Percentiles rank a stretch among this genome's conserved stretches.
Evolutionary conservation across 2,113 vertebrate genomes (phyloP).

Genomic region (Cyprinus carpio): DNA sequence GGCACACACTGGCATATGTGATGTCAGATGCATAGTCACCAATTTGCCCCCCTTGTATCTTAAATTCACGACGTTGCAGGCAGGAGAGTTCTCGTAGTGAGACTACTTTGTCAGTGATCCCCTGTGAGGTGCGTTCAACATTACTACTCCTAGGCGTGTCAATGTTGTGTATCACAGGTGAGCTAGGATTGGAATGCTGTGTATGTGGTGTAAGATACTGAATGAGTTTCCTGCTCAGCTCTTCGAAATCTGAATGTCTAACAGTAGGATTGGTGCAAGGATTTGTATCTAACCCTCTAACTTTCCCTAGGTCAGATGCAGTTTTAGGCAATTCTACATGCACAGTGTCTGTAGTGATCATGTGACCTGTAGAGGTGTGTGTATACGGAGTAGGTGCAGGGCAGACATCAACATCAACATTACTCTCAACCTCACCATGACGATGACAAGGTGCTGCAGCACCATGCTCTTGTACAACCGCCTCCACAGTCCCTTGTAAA

Average conservation of each 20-base stretch:
- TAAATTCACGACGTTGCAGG: constrained; percentile 25
- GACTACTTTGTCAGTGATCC: background rate
- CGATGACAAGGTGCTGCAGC: background rate
- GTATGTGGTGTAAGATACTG: background rate
- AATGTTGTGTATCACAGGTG: background rate
- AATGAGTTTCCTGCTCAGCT: background rate
- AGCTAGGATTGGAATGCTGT: background rate
- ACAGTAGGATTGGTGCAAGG: background rate
- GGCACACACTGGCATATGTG: constrained; percentile 10
- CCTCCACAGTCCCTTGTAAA: background rate
- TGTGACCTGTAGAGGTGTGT: background rate
- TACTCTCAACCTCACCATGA: background rate
- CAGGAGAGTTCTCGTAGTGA: background rate
- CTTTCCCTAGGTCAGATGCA: background rate
- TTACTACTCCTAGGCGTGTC: background rate
- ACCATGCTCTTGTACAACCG: background rate
- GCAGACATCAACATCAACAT: background rate
- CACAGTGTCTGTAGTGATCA: background rate
- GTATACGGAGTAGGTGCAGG: background rate
- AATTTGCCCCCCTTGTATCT: constrained; percentile 31
- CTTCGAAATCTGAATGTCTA: background rate
- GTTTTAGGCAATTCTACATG: background rate
- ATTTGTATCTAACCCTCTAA: background rate
- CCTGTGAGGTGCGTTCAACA: background rate
- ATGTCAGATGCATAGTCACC: constrained; percentile 30